These are phyloP conservation scores for Athrips mouffetella DNA, from an alignment of 2,888 invertebrate species.

Conservation along the genomic window DNA sequence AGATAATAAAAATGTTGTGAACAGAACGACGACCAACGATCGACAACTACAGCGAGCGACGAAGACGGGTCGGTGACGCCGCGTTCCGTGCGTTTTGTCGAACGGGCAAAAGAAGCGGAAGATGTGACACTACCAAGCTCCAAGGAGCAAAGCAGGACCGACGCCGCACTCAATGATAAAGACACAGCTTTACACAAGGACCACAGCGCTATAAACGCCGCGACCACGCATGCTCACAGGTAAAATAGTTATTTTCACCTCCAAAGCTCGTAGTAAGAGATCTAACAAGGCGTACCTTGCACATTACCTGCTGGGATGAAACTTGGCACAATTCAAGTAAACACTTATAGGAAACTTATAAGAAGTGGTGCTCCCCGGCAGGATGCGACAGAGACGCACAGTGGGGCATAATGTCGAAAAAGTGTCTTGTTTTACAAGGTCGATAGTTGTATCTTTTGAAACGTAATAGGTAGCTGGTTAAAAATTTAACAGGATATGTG, in stretches of 20 bases:
- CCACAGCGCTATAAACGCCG: constrained; percentile 27
- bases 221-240: constrained; percentile 32
- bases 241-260: neutral
- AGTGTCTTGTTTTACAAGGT: no score
- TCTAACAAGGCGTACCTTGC: no score
- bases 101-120: constrained; percentile 56
- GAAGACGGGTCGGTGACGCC: constrained; percentile 78
- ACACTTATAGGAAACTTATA: no score
- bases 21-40: constrained; percentile 65
- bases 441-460: no score
- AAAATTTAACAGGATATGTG: no score
- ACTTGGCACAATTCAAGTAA: no score
- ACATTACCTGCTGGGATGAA: no score
- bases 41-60: constrained; percentile 69
- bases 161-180: constrained; percentile 30
- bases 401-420: no score
- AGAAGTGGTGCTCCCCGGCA: no score
- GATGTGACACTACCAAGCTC: constrained; percentile 51
- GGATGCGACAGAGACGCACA: no score
- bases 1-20: neutral
- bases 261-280: no score
- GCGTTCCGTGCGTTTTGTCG: constrained; percentile 83
- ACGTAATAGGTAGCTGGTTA: no score
- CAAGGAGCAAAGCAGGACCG: constrained; percentile 26
- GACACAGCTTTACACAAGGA: constrained; percentile 45